Evolutionary conservation across 2,113 vertebrate species (phyloP), one percentile per base, ranked within the genome.

Genomic region (Colinus virginianus): DNA sequence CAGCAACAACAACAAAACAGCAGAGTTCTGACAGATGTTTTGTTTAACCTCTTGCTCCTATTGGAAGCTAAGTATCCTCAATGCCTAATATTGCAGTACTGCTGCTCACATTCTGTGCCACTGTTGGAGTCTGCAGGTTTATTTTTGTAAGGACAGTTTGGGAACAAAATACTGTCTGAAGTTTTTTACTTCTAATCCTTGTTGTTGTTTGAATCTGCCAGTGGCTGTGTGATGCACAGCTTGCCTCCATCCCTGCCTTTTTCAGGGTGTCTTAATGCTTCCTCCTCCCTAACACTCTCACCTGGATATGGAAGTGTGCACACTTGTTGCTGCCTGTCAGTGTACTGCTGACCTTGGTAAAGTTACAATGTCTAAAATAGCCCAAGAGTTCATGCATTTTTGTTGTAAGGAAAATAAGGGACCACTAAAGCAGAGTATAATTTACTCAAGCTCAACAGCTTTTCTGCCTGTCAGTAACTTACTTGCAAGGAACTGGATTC

Each of bases 301-400:
- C 7, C 2, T 26, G 20, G 19, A 2, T 67, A n/a, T 78, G 61
- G 12, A 64, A 61, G 1, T 25, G 10, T 13, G 4, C 2, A 0
- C 61, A 16, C 46, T 2, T n/a, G 0, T 23, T 68, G 7, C 70
- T 55, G 13, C 23, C 8, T 13, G 20, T 34, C 34, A 22, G 55
- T 49, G 28, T 79, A 26, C 56, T 69, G 8, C 59, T 74, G 36
- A 80, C 26, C 19, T 55, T 84, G 63, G 22, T 82, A 2, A 72
- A 68, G 40, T 71, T 48, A 17, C 0, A 0, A 43, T n/a, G 30
- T 38, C 45, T 2, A 5, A 62, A 88, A 68, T 53, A 40, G 10
- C 34, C 45, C 28, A 46, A 66, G 26, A 79, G 10, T 13, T 61
- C 19, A 6, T 55, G 3, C 48, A 2, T n/a, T 77, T 82, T 74